Conservation (phyloP, 2,113 vertebrate genomes). For the Ictalurus furcatus region DNA sequence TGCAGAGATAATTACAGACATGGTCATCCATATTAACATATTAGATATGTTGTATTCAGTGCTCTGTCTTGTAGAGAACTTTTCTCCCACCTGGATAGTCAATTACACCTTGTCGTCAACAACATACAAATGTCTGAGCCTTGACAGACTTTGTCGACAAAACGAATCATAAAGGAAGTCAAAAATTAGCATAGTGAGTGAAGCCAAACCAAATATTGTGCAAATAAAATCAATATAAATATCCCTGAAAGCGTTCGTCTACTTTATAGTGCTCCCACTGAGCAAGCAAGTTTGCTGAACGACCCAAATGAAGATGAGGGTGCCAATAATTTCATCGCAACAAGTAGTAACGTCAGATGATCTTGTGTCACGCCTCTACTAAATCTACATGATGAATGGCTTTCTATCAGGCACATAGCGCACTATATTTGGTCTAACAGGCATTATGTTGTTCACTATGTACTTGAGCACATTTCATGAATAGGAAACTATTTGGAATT, state of each 20-base stretch:
- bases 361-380: neutral
- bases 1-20: neutral
- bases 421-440: neutral
- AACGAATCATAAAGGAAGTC: neutral
- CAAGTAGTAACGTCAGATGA: neutral
- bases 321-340: neutral
- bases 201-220: neutral
- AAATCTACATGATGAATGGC: neutral
- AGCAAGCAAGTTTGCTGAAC: neutral
- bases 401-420: neutral
- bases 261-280: neutral
- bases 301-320: neutral
- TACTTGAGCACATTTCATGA: neutral
- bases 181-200: neutral
- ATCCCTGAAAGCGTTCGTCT: neutral
- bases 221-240: neutral
- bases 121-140: neutral
- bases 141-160: neutral
- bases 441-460: neutral
- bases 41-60: neutral
- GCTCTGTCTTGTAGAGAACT: neutral
- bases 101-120: neutral
- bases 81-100: neutral
- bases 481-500: neutral
- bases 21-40: neutral